Evolutionary conservation across 2,888 invertebrate species (phyloP).

Genomic region (Zaprionus lineosus): DNA sequence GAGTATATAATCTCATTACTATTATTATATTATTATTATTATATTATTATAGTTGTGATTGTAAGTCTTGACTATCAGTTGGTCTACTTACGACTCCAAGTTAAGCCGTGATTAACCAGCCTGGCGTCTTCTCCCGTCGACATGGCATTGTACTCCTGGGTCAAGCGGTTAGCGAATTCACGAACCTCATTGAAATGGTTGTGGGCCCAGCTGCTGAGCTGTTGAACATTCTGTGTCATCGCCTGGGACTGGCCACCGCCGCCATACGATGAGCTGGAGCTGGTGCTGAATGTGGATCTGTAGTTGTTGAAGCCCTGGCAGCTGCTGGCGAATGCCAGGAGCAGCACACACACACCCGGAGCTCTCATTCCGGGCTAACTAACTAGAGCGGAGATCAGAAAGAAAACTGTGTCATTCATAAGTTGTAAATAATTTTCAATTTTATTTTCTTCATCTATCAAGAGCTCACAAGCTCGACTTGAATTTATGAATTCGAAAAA

Average conservation of each 20-base stretch:
- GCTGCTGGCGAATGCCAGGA: conserved; percentile 59
- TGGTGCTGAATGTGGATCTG: conserved; percentile 54
- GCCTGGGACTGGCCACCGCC: conserved; percentile 28
- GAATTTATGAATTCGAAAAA: too few relatives aligned
- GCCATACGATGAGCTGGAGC: conserved; percentile 51
- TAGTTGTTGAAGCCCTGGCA: conserved; percentile 52
- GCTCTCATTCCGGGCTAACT: conserved; percentile 65
- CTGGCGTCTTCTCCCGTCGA: conserved; percentile 58
- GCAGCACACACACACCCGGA: conserved; percentile 62
- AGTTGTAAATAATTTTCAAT: conserved; percentile 29
- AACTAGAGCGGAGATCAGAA: conserved; percentile 28
- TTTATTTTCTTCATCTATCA: background rate
- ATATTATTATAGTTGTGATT: background rate
- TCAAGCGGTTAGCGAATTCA: conserved; percentile 76
- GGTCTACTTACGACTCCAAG: conserved; percentile 74
- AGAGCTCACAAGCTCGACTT: conserved; percentile 9
- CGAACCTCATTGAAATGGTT: conserved; percentile 75
- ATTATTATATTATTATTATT: background rate
- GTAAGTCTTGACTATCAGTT: background rate
- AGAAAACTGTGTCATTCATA: conserved; percentile 59
- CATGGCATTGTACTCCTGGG: conserved; percentile 76
- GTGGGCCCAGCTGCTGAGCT: conserved; percentile 76
- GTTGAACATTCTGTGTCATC: conserved; percentile 39
- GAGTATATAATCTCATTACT: too few relatives aligned
- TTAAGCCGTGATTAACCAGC: conserved; percentile 32